Percentiles rank a stretch among this genome's conserved stretches.
These are phyloP conservation scores for Pygocentrus nattereri DNA, from an alignment of 2,797 vertebrate species.

Conservation along the genomic window DNA sequence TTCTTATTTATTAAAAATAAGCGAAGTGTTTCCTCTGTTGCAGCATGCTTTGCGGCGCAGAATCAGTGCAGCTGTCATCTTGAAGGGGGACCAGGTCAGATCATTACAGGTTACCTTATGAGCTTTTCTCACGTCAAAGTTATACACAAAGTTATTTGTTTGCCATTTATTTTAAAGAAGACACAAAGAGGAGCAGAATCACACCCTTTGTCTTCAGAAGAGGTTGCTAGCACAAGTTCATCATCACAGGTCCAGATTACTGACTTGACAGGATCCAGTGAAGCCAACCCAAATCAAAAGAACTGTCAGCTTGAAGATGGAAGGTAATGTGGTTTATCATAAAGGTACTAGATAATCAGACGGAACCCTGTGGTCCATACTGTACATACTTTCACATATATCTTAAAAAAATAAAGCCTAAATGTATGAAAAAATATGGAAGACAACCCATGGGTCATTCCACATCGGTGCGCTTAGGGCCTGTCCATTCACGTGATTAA, in stretches of 20 bases:
- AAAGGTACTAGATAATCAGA: not conserved
- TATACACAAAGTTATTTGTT: not conserved
- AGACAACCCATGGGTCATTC: too few relatives aligned
- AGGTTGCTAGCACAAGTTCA: not conserved
- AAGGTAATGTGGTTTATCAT: not conserved
- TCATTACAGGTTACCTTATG: not conserved
- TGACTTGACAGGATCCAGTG: conserved; percentile 8
- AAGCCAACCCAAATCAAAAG: conserved; percentile 14
- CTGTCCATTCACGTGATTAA: too few relatives aligned
- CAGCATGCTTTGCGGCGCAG: conserved; percentile 76
- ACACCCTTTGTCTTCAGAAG: not conserved
- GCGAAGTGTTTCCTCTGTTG: not conserved
- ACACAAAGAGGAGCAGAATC: not conserved
- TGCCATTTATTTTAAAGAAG: conserved; percentile 33
- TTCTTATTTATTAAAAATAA: not conserved
- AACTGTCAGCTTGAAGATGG: not conserved
- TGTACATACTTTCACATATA: too few relatives aligned
- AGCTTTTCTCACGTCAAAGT: not conserved
- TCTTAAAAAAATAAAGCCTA: too few relatives aligned
- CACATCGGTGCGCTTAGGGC: too few relatives aligned
- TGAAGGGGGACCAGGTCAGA: conserved; percentile 75
- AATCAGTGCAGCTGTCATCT: conserved; percentile 82
- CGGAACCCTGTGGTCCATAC: not conserved
- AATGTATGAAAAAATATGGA: too few relatives aligned
- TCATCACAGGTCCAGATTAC: conserved; percentile 1